Conservation (phyloP, 2,113 vertebrate genomes). For the Lophotis ruficrista region DNA sequence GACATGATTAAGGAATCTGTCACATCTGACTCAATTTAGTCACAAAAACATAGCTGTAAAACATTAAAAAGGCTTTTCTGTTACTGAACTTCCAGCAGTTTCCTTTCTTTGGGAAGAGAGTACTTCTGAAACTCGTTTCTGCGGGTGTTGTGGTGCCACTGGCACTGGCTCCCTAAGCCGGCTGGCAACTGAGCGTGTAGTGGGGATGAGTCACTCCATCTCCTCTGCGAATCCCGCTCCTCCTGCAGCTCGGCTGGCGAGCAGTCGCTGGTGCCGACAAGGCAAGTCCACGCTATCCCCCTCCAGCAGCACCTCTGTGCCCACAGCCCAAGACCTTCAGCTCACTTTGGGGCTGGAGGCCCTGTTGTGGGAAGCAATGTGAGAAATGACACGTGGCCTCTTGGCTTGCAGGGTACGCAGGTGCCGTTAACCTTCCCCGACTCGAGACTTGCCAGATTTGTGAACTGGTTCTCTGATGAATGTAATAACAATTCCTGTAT, state of each 20-base stretch:
- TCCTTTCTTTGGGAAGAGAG: background rate
- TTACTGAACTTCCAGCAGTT: background rate
- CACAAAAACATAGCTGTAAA: background rate
- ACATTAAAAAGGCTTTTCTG: background rate
- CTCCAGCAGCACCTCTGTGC: rapidly evolving
- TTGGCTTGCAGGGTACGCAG: rapidly evolving
- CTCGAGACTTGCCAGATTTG: rapidly evolving
- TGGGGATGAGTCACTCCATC: background rate
- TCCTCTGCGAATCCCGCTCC: rapidly evolving
- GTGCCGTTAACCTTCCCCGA: background rate
- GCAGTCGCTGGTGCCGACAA: rapidly evolving
- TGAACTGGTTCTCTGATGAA: background rate
- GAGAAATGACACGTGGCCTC: rapidly evolving
- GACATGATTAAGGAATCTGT: background rate
- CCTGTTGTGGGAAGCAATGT: rapidly evolving
- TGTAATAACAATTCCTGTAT: background rate
- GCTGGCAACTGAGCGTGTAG: background rate
- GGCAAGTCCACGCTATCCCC: background rate
- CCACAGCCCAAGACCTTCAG: background rate
- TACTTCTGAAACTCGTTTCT: background rate
- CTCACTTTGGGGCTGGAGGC: rapidly evolving
- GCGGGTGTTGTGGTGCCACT: background rate
- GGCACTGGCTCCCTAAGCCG: rapidly evolving
- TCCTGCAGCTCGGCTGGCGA: rapidly evolving
- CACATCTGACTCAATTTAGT: background rate